Conservation (phyloP, 2,797 vertebrate species). For the Lophius americanus region DNA sequence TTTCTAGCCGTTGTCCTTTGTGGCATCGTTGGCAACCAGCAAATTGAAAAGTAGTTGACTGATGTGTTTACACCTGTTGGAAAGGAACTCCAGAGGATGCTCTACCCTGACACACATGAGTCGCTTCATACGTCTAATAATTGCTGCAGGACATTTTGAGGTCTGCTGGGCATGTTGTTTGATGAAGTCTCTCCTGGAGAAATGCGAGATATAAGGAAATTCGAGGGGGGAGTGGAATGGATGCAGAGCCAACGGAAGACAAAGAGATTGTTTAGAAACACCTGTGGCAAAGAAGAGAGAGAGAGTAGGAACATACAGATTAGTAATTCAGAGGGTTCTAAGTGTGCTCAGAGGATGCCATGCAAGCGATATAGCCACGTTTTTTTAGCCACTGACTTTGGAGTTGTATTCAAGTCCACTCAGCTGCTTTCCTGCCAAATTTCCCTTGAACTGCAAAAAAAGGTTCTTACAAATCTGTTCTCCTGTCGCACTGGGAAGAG, state of each 20-base stretch:
- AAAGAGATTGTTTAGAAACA: conserved; percentile 54
- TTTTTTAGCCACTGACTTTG: conserved; percentile 77
- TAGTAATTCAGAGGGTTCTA: conserved; percentile 57
- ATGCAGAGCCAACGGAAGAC: conserved; percentile 45
- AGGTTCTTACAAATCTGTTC: conserved; percentile 71
- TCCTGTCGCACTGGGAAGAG: conserved; percentile 52
- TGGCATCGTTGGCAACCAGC: conserved; percentile 19
- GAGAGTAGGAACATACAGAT: conserved; percentile 28
- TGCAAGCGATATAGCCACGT: conserved; percentile 63
- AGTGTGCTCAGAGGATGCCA: conserved; percentile 65
- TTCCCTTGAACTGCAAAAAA: conserved; percentile 68
- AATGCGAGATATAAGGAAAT: conserved; percentile 42
- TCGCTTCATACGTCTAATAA: conserved; percentile 49
- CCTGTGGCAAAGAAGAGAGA: conserved; percentile 50
- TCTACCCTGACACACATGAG: conserved; percentile 19
- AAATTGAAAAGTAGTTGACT: conserved; percentile 20
- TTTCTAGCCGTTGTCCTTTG: conserved; percentile 9
- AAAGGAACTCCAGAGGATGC: conserved; percentile 20
- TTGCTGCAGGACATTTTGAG: conserved; percentile 32
- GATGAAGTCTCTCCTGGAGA: conserved; percentile 34
- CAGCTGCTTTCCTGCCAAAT: conserved; percentile 71
- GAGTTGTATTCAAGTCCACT: conserved; percentile 78
- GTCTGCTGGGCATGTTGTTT: conserved; percentile 28
- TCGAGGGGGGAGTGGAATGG: conserved; percentile 9
- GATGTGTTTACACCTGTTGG: conserved; percentile 31